Evolutionary conservation across 2,797 vertebrate species (phyloP).

Genomic region (Helicolenus hilgendorfi): DNA sequence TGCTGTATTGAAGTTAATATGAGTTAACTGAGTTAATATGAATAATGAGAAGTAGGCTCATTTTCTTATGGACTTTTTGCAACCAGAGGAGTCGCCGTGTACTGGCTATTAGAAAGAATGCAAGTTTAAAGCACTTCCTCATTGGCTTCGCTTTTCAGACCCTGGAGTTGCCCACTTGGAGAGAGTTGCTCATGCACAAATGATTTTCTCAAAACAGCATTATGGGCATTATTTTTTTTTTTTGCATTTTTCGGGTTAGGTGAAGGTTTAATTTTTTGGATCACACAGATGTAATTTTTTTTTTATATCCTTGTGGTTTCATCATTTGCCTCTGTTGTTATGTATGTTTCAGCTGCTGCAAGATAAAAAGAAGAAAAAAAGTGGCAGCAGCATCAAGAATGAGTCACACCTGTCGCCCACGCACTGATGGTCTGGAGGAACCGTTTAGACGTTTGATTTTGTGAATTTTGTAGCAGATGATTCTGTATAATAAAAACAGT

Average conservation of each 20-base stretch:
- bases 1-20: no score
- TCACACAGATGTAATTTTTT: not conserved
- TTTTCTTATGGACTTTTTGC: no score
- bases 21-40: no score
- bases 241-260: not conserved
- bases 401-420: slow-evolving; percentile 19
- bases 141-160: no score
- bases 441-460: not conserved
- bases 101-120: no score
- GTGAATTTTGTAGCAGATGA: slow-evolving; percentile 5
- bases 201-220: not conserved
- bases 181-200: not conserved
- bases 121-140: no score
- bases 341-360: slow-evolving; percentile 76
- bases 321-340: not conserved
- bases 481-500: slow-evolving; percentile 15
- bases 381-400: not conserved
- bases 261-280: no score
- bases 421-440: slow-evolving; percentile 31
- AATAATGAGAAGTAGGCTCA: no score
- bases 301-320: not conserved
- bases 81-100: no score
- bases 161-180: no score
- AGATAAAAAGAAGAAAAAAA: slow-evolving; percentile 66
- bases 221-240: not conserved